phyloP scores from a whole-genome alignment of 2,797 vertebrate genomes.

The Zenarchopterus dispar region DNA sequence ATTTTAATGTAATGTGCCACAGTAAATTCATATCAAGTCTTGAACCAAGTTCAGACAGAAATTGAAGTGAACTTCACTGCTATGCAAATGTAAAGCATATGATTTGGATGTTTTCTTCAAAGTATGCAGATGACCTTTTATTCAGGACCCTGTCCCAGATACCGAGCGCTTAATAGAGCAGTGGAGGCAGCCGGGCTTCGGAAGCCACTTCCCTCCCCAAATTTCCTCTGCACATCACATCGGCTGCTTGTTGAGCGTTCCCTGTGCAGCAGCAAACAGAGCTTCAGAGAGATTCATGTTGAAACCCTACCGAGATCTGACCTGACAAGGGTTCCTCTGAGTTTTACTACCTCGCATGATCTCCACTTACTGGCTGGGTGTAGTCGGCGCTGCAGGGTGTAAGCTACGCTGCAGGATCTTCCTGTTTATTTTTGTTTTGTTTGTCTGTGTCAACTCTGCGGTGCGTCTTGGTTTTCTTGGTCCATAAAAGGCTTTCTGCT shows the following conservation, averaged over 20 bases:
- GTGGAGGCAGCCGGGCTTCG: constrained; percentile 35
- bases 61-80: constrained; percentile 13
- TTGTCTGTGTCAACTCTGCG: constrained; percentile 25
- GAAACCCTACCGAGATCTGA: constrained; percentile 64
- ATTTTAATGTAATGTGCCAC: no score
- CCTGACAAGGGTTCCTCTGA: constrained; percentile 63
- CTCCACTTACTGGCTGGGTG: constrained; percentile 25
- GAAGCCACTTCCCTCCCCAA: constrained; percentile 39
- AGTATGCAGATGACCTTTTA: constrained; percentile 62
- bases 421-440: constrained; percentile 14
- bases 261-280: constrained; percentile 33
- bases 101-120: constrained; percentile 57
- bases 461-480: constrained; percentile 23
- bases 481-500: constrained; percentile 50
- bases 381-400: constrained; percentile 3
- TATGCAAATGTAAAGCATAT: constrained; percentile 39
- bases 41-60: neutral
- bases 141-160: constrained; percentile 51
- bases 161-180: constrained; percentile 38
- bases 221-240: constrained; percentile 33
- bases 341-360: constrained; percentile 64
- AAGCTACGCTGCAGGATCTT: no score
- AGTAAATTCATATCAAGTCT: constrained; percentile 9
- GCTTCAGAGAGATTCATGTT: constrained; percentile 50
- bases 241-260: constrained; percentile 35